Evolutionary conservation across 2,113 vertebrate species (phyloP).

Genomic region (Herpetotheres cachinnans): DNA sequence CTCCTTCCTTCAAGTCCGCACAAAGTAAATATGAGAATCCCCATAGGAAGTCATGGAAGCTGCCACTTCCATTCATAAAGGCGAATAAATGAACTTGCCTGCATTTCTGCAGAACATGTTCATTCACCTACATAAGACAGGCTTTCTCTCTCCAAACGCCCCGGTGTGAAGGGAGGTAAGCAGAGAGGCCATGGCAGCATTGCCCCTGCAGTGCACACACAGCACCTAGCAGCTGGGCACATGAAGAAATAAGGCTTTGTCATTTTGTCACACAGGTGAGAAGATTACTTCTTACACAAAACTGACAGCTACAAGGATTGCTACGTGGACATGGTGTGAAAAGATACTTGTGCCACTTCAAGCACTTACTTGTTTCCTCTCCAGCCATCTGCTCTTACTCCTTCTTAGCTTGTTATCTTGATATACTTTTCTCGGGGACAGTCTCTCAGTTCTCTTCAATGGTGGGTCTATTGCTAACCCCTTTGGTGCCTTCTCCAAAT

Average conservation of each 20-base stretch:
- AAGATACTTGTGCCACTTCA: background rate
- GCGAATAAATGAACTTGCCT: background rate
- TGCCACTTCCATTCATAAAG: background rate
- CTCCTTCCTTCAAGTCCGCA: background rate
- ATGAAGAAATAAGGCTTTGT: rapidly evolving
- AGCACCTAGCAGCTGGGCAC: background rate
- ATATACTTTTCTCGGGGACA: background rate
- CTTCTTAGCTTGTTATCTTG: background rate
- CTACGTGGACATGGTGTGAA: rapidly evolving
- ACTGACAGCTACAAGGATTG: background rate
- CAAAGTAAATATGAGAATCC: constrained; percentile 32
- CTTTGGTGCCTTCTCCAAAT: background rate
- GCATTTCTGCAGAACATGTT: background rate
- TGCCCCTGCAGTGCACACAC: too few relatives aligned
- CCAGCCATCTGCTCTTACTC: background rate
- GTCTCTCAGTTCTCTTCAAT: background rate
- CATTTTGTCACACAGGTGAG: background rate
- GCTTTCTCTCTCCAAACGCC: background rate
- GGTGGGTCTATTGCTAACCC: background rate
- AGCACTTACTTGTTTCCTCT: background rate
- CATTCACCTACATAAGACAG: background rate
- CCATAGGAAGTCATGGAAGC: background rate
- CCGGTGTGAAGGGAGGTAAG: background rate
- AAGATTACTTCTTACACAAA: background rate
- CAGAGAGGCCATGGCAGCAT: rapidly evolving